phyloP scores from a whole-genome alignment of 2,888 invertebrate species.

The Acanthosepion esculentum region DNA sequence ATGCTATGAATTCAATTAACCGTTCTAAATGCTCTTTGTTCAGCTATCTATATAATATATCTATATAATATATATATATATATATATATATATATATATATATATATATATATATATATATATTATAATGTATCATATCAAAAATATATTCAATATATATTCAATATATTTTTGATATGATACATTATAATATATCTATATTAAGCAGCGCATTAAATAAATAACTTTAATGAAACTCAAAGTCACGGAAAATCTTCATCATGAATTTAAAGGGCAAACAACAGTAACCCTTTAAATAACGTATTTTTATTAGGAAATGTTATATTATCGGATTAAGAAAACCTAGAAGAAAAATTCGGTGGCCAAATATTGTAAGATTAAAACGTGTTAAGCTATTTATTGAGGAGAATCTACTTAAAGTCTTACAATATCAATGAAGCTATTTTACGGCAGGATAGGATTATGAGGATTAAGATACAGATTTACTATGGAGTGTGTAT shows the following conservation, averaged over 20 bases:
- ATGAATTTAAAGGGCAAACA: neutral
- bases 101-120: too few relatives aligned
- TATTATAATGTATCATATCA: too few relatives aligned
- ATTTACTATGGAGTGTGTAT: neutral
- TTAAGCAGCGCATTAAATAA: too few relatives aligned
- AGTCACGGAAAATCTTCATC: neutral
- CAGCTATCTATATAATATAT: too few relatives aligned
- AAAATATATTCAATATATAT: too few relatives aligned
- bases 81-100: too few relatives aligned
- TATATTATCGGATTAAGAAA: neutral
- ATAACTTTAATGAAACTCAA: too few relatives aligned
- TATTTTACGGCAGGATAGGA: neutral
- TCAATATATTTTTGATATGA: too few relatives aligned
- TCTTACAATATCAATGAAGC: neutral
- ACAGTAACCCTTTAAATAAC: neutral
- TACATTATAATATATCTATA: too few relatives aligned
- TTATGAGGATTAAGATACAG: neutral
- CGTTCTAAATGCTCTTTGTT: too few relatives aligned
- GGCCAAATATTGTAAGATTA: neutral
- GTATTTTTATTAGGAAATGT: neutral
- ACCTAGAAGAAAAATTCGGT: neutral
- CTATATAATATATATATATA: too few relatives aligned
- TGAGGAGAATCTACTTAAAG: neutral
- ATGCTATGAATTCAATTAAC: too few relatives aligned
- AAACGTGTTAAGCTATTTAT: neutral